A percentile compares a stretch with the other conserved stretches of the same genome.
These are phyloP conservation scores for Zygogramma bicolorata DNA, from an alignment of 2,888 invertebrate species.

Conservation along the genomic window DNA sequence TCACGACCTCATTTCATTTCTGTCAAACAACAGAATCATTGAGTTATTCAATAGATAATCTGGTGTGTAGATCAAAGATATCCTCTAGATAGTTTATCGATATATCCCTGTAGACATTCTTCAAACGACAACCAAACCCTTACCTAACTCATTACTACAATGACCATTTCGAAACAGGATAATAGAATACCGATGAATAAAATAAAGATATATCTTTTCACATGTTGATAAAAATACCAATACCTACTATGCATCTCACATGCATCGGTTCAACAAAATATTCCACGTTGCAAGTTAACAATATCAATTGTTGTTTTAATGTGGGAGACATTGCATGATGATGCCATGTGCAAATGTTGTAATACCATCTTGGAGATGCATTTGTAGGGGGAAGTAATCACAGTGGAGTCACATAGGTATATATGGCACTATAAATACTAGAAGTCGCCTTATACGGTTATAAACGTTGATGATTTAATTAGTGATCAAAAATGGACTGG, in stretches of 20 bases:
- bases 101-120: neutral
- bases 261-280: conserved; percentile 51
- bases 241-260: conserved; percentile 47
- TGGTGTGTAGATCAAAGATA: neutral
- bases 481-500: conserved; percentile 49
- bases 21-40: no score
- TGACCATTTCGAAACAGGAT: conserved; percentile 5
- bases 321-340: conserved; percentile 37
- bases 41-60: no score
- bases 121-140: conserved; percentile 4
- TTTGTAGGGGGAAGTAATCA: conserved; percentile 58
- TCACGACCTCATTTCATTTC: no score
- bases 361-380: conserved; percentile 57
- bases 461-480: conserved; percentile 27
- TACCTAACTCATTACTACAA: neutral
- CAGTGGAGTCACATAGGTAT: conserved; percentile 36
- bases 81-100: neutral
- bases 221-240: conserved; percentile 28
- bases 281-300: conserved; percentile 40
- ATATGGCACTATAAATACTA: conserved; percentile 49
- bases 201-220: conserved; percentile 32
- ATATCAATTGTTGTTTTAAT: conserved; percentile 39
- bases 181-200: conserved; percentile 26
- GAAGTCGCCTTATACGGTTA: conserved; percentile 42
- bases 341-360: conserved; percentile 62